Evolutionary conservation across 2,113 vertebrate species (phyloP), one percentile per base, ranked within the genome.

Genomic region (Myocastor coypus): DNA sequence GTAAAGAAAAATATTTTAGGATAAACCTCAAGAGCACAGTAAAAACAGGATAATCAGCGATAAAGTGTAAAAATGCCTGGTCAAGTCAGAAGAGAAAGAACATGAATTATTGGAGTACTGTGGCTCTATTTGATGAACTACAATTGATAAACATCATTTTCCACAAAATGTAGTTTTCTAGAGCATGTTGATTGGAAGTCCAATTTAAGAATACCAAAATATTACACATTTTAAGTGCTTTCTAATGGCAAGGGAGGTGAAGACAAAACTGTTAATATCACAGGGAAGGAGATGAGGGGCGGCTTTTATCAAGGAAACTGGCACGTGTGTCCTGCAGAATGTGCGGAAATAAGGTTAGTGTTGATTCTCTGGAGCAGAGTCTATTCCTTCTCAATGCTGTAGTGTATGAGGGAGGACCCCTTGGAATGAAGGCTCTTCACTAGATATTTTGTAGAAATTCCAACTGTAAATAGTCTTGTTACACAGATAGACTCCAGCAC

Each of bases 211-310:
- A n/a, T 64, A 52, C 4, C 6, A 61, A 32, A 0, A 16, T 40
- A 19, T 66, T 95, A 95, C 63, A 84, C 17, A 59, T 91, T 61
- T 75, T 80, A 92, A 46, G 34, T 63, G 30, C 13, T 63, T 82
- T 17, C 3, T n/a, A 22, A 88, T 28, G 11, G 46, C 37, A 83
- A 91, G 26, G 5, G 13, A 42, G 5, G 63, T 94, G 24, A 91
- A 94, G 37, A 81, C 7, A 57, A n/a, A 28, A 55, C 32, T 52
- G 12, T 64, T 12, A 42, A 30, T 2, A 69, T 37, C n/a, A 40
- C 26, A 40, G 0, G 46, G 9, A 40, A 46, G 87, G 78, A 37
- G 6, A 13, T 34, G 42, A 81, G 14, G 19, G 12, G 1, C 16
- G 73, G n/a, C 2, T 84, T 82, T 84, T 71, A 81, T 34, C 7